These are phyloP conservation scores for Timema podura DNA, from an alignment of 2,888 invertebrate genomes.

Conservation along the genomic window DNA sequence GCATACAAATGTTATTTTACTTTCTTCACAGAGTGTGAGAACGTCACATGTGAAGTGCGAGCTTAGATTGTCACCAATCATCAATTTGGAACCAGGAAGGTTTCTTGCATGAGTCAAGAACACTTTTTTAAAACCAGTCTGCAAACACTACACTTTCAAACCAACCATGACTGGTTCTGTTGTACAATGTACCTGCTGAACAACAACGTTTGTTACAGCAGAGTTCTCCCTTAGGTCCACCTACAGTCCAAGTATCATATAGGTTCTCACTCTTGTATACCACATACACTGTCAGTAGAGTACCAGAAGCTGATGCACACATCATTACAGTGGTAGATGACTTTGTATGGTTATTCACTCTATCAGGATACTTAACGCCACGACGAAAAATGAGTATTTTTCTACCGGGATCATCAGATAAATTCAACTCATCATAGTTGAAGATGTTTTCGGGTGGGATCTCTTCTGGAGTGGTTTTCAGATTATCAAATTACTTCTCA, in stretches of 20 bases:
- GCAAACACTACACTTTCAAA: background rate
- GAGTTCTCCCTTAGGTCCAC: conserved; percentile 31
- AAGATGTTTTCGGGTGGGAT: conserved; percentile 14
- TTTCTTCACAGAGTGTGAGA: background rate
- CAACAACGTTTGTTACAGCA: conserved; percentile 9
- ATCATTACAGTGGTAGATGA: conserved; percentile 34
- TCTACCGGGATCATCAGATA: conserved; percentile 28
- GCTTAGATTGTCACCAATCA: background rate
- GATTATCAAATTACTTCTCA: no score
- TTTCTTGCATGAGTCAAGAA: background rate
- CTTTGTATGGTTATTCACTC: conserved; percentile 34
- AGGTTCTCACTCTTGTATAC: conserved; percentile 36
- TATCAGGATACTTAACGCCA: conserved; percentile 34
- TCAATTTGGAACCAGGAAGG: background rate
- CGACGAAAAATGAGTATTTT: conserved; percentile 31
- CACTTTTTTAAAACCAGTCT: conserved; percentile 2
- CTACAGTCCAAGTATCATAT: conserved; percentile 34
- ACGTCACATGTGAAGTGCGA: background rate
- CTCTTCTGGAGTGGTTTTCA: background rate
- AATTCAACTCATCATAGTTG: conserved; percentile 18
- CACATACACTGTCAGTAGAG: conserved; percentile 33
- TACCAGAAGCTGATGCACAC: conserved; percentile 33
- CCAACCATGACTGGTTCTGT: conserved; percentile 1
- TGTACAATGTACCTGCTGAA: background rate
- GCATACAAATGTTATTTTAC: background rate